Base-by-base conservation (phyloP, 2,113 vertebrate species). In the Euleptes europaea region DNA sequence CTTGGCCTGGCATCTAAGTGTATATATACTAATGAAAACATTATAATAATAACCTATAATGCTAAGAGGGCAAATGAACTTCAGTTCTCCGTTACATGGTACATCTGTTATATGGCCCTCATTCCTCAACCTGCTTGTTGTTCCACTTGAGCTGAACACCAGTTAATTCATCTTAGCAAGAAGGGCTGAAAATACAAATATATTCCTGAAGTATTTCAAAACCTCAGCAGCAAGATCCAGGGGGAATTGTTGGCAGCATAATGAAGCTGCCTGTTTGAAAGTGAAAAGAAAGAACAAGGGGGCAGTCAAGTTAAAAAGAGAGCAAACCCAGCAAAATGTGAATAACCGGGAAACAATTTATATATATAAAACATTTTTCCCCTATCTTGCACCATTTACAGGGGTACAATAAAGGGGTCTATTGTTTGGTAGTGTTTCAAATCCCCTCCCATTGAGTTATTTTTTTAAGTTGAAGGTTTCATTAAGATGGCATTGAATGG, bases 221-320 rank as follows among this genome's bases (percentile, higher is more conserved):
- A 4, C 28, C 83, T 90, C 63, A 76, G 7, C 11, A 54, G 3
- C 42, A 35, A 69, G 69, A 54, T 87, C 57, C 57, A 88, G 87
- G 86, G 85, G 54, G 72, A 0, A 0, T 66, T 86, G 77, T 65
- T 87, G 73, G 70, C 38, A 82, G 42, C 70, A 84, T 60, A 80
- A 69, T 23, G 40, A 42, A 90, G 69, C 84, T 75, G 40, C 38
- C 47, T 78, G 33, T 77, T 88, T 75, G 84, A 47, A 90, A 70
- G 75, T 88, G 42, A 80, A 81, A 75, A 91, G 31, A 88, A 88
- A 8, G 1, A 5, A 67, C 77, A 75, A 73, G 84, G 17, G 10
- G 86, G 44, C 81, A 84, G 87, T 51, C n/a, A 90, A 65, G 28
- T 70, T 28, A 81, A 35, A 51, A 76, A 21, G 49, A 76, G n/a